Conservation (phyloP, 2,113 vertebrate genomes). For the Phaethon lepturus region DNA sequence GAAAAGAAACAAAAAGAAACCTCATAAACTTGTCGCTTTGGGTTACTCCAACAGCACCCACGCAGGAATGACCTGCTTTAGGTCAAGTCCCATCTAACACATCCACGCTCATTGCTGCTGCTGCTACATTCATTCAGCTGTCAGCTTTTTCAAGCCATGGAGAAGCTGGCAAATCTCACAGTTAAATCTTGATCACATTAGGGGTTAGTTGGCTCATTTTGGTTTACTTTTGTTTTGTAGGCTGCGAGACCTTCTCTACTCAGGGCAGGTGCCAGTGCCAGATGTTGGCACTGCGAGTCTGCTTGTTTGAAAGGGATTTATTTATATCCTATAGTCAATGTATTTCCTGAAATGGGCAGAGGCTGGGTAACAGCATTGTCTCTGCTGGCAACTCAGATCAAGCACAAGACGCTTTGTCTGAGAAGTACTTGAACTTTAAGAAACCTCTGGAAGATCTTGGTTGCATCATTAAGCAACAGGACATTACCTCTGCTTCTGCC, state of each 20-base stretch:
- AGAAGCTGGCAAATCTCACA: background rate
- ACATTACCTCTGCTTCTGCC: background rate
- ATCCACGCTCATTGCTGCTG: accelerated
- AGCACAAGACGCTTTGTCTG: background rate
- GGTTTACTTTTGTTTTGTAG: background rate
- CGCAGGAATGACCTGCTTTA: background rate
- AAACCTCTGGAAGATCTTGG: background rate
- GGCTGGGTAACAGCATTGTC: background rate
- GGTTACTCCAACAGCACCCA: background rate
- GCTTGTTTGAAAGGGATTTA: constrained; percentile 36
- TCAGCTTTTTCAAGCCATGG: background rate
- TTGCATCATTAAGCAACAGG: background rate
- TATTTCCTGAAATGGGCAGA: constrained; percentile 8
- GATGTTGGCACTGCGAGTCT: background rate
- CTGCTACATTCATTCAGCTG: background rate
- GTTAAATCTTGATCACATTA: background rate
- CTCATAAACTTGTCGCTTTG: background rate
- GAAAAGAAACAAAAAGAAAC: background rate
- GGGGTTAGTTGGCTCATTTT: background rate
- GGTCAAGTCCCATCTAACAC: background rate
- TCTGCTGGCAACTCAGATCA: background rate
- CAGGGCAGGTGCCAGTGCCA: background rate
- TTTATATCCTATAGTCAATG: constrained; percentile 3
- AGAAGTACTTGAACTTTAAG: background rate
- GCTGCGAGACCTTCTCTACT: background rate